phyloP scores from a whole-genome alignment of 2,113 vertebrate species.

The Etheostoma cragini region DNA sequence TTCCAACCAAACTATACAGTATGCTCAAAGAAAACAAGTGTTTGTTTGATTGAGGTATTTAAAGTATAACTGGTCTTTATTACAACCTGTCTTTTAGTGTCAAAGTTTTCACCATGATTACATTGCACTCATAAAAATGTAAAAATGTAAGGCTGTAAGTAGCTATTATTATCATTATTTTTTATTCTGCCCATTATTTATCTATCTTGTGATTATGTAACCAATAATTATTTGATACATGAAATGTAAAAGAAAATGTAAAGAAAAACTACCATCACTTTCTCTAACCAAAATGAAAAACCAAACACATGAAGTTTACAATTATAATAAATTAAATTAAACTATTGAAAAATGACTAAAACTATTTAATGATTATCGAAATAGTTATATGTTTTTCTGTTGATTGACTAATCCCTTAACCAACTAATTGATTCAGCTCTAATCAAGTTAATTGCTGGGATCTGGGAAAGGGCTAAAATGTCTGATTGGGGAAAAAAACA shows the following conservation, averaged over 20 bases:
- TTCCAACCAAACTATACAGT: not conserved
- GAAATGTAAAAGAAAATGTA: too few species aligned
- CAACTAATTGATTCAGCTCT: too few species aligned
- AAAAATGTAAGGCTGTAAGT: not conserved
- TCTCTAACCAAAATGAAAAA: not conserved
- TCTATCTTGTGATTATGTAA: too few species aligned
- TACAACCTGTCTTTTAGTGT: not conserved
- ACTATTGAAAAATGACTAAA: too few species aligned
- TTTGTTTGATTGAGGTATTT: not conserved
- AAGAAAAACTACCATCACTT: too few species aligned
- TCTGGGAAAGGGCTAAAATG: not conserved
- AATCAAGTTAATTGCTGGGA: not conserved
- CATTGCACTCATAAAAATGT: constrained; percentile 8
- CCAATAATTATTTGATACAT: too few species aligned
- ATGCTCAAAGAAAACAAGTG: not conserved
- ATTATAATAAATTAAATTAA: too few species aligned
- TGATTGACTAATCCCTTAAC: too few species aligned
- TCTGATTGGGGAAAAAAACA: not conserved
- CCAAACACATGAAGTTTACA: too few species aligned
- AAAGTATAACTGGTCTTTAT: not conserved
- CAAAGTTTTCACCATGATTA: not conserved
- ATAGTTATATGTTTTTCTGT: too few species aligned
- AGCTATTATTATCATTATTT: not conserved
- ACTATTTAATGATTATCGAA: too few species aligned
- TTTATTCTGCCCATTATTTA: not conserved